Evolutionary conservation across 2,888 invertebrate genomes (phyloP), one percentile per base, ranked within the genome.

Genomic region (Zeuzera pyrina): DNA sequence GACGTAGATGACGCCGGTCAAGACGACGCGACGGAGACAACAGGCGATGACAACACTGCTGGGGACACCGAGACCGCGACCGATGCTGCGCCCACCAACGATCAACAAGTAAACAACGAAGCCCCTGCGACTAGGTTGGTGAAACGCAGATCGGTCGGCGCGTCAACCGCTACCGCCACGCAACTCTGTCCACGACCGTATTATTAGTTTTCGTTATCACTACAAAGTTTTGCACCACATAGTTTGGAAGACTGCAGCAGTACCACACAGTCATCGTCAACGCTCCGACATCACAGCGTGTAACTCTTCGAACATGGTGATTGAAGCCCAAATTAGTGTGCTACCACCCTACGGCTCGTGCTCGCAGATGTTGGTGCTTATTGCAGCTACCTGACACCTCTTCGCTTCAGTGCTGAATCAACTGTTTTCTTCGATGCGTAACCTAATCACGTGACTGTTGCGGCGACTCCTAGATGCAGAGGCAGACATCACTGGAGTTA

Each of bases 191-290:
- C 69, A 50, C 77, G 66, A 64, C 67, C 21, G 29, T 30, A 55
- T 61, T 53, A 34, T 46, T 57, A 52, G 43, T 42, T 47, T 55
- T 55, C 57, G 61, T 68, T 68, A 61, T 71, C 76, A 54, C 79
- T 83, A 83, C 83, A 83, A 83, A 81, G 83, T 83, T 83, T 83
- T 83, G 83, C 83, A 83, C 78, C 74, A 49, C 46, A 3, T 23
- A 15, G 28, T 30, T 29, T 15, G 30, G 36, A 11, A 30, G 16
- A 8, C 22, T 11, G 10, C 25, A 11, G 10, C 24, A 7, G 25
- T 8, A 13, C 8, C 13, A 2, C 25, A 12, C 25, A 25, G 12
- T 12, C 12, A 7, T 12, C 6, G 13, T 12, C 25, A 3, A 11
- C 11, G 10, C 4, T 22, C 3, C 11, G 3, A 22, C 22, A n/a